Conservation (phyloP, 2,888 invertebrate species). For the Mamestra brassicae region DNA sequence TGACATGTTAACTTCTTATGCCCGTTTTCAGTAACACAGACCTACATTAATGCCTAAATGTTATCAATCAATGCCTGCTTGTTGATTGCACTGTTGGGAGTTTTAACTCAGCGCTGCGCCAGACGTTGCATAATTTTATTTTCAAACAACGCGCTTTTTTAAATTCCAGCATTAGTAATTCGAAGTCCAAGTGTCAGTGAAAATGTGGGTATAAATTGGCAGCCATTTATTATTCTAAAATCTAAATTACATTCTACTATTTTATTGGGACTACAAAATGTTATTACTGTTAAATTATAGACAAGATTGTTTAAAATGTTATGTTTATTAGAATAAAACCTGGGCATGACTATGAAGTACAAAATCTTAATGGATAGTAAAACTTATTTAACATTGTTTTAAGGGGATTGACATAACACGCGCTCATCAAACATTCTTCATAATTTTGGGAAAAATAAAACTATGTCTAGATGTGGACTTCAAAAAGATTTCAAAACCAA, state of each 20-base stretch:
- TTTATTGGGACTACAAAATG: neutral
- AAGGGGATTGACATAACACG: neutral
- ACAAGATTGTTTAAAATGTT: constrained; percentile 22
- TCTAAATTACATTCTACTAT: no score
- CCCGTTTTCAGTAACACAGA: neutral
- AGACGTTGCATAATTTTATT: no score
- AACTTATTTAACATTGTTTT: constrained; percentile 16
- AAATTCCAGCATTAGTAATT: no score
- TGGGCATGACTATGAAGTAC: constrained; percentile 18
- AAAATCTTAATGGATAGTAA: constrained; percentile 4
- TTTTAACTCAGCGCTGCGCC: no score
- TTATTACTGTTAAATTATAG: constrained; percentile 22
- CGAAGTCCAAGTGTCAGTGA: neutral
- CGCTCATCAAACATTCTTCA: constrained; percentile 2
- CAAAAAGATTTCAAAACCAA: neutral
- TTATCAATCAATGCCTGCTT: no score
- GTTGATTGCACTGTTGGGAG: no score
- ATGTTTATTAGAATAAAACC: constrained; percentile 41
- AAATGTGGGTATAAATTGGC: neutral
- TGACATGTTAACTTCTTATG: neutral
- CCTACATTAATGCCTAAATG: neutral
- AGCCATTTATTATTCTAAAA: neutral
- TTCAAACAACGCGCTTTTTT: no score
- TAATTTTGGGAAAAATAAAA: neutral
- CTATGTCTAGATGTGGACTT: neutral